Evolutionary conservation across 2,113 vertebrate species (phyloP), one percentile per base, ranked within the genome.

Genomic region (Coptodon rendalli): DNA sequence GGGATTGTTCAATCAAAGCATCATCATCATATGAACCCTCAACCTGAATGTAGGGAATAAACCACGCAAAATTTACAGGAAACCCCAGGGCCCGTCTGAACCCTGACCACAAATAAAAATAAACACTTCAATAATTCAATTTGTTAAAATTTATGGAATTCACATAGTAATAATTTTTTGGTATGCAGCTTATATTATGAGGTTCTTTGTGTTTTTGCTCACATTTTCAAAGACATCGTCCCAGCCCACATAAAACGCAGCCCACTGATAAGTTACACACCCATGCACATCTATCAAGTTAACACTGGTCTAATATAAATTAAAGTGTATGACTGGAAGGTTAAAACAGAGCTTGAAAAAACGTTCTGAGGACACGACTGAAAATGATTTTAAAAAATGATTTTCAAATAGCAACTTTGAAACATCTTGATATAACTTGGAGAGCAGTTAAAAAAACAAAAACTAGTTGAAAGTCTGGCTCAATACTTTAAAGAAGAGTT

Each of bases 251-350:
- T 16, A 9, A 31, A 31, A 59, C 0, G 5, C 27, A 31, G 57
- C 27, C 29, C 29, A 34, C 59, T 19, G 0, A 63, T 34, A 19
- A 34, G 59, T 34, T 16, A 34, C 59, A 6, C 59, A 34, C 29
- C 57, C 57, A 61, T 61, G 16, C 53, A 54, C n/a, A 22, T 54
- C 14, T 10, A 61, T 61, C 57, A 61, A 34, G 57, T 61, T 6
- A 61, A 61, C 57, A 34, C 57, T 34, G 59, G 0, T 63, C 16
- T 63, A 34, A n/a, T n/a, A n/a, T n/a, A n/a, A n/a, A n/a, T n/a
- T n/a, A n/a, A n/a, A n/a, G n/a, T n/a, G n/a, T n/a, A n/a, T n/a
- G 9, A 10, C 0, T 61, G 0, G 29, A 61, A 61, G 0, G 9
- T 11, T 36, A 36, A 63, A 34, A 63, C 9, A 19, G 59, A 63